Base-by-base conservation (phyloP, 2,113 vertebrate species). In the Epinephelus fuscoguttatus region DNA sequence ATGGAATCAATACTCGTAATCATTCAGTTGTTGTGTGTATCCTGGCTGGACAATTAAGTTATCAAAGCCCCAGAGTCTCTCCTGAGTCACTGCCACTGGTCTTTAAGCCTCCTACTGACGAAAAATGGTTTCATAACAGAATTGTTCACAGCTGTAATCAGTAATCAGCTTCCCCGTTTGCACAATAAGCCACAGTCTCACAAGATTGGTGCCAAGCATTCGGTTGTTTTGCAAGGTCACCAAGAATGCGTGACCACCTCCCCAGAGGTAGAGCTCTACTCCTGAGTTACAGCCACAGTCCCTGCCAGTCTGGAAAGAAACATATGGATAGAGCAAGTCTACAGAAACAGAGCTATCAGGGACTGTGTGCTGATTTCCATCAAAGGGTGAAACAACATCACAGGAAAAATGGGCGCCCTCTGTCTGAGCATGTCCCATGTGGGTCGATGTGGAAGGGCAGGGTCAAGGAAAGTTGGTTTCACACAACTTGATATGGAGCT, bases 301-400 rank as follows among this genome's bases (percentile, higher is more conserved):
- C 79, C 75, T 47, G 14, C 45, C 50, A 21, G 17, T 25, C 70
- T 67, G 9, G 50, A 23, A 89, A 88, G 88, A 92, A 94, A 88
- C 80, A 78, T 75, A 42, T 69, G 70, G 70, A 55, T 25, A 21
- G 0, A 27, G 37, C 21, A 2, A 47, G 52, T 12, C 27, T 33
- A 21, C 25, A 82, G 77, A 70, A 62, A 55, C 21, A 2, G 27
- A 30, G 12, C 77, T 81, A 87, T 89, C 70, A 60, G 82, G 67
- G 45, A 27, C 23, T 33, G 70, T 62, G 86, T 75, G 59, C 86
- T 82, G 84, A 93, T 93, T 88, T 79, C 63, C 64, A 92, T 91
- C 88, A 90, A 84, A 91, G 87, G 75, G 61, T 63, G 63, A 85
- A 83, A 82, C 75, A 63, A 60, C 82, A 84, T 88, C 68, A 90